These are phyloP conservation scores for Vespertilio murinus DNA, from an alignment of 2,797 vertebrate species.

Conservation along the genomic window DNA sequence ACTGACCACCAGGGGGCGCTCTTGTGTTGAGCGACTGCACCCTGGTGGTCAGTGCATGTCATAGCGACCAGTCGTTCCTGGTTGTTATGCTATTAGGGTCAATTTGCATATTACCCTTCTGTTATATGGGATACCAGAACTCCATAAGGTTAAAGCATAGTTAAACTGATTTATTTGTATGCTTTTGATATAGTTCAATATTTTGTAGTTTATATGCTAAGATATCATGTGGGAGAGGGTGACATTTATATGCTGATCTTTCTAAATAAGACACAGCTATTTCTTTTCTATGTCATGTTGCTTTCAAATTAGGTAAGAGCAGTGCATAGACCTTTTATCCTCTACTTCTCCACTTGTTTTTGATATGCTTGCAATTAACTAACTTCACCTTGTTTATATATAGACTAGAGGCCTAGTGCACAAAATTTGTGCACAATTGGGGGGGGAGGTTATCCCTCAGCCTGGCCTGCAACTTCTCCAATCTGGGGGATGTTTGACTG, in stretches of 20 bases:
- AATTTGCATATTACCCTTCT: too few species aligned
- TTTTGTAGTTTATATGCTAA: background rate
- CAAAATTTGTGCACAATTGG: too few species aligned
- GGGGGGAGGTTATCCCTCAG: too few species aligned
- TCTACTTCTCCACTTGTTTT: background rate
- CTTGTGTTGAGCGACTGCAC: too few species aligned
- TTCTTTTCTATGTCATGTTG: background rate
- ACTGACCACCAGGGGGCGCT: too few species aligned
- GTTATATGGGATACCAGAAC: background rate
- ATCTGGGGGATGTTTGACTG: too few species aligned
- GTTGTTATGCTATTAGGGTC: too few species aligned
- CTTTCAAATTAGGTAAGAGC: background rate
- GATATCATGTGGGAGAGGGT: background rate
- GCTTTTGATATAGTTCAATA: constrained; percentile 3
- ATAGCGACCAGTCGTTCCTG: too few species aligned
- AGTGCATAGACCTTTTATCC: background rate
- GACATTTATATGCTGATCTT: background rate
- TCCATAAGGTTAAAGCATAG: background rate
- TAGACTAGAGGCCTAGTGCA: background rate
- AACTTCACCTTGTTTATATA: background rate
- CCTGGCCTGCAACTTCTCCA: too few species aligned
- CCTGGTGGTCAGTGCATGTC: too few species aligned
- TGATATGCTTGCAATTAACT: background rate
- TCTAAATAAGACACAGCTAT: background rate
- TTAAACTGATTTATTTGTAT: background rate